phyloP scores from a whole-genome alignment of 2,797 vertebrate genomes.

The Pseudochromis fuscus region DNA sequence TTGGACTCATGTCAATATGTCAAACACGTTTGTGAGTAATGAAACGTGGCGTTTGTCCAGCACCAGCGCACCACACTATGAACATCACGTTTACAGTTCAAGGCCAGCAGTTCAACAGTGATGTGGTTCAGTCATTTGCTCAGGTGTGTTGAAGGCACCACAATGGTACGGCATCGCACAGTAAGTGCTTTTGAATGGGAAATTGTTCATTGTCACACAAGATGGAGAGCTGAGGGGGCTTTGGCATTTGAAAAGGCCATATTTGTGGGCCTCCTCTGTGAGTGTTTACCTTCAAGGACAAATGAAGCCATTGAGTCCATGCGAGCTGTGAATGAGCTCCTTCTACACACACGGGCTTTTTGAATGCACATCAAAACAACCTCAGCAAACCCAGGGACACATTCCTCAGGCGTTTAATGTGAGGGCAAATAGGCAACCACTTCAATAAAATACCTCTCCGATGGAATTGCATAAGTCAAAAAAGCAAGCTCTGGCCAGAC shows the following conservation, averaged over 20 bases:
- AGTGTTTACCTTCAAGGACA: slow-evolving; percentile 87
- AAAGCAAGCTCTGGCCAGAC: slow-evolving; percentile 32
- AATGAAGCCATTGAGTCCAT: slow-evolving; percentile 85
- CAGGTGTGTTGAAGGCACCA: slow-evolving; percentile 78
- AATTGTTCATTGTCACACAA: slow-evolving; percentile 85
- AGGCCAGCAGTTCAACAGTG: slow-evolving; percentile 56
- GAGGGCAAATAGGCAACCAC: slow-evolving; percentile 85
- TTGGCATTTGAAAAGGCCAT: slow-evolving; percentile 82
- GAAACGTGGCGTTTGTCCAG: slow-evolving; percentile 11
- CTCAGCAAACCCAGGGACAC: slow-evolving; percentile 83
- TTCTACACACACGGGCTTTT: slow-evolving; percentile 83
- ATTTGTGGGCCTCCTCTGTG: slow-evolving; percentile 83
- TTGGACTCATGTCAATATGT: slow-evolving; percentile 42
- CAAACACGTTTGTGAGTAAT: slow-evolving; percentile 38
- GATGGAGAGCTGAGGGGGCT: slow-evolving; percentile 79
- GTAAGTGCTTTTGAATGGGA: slow-evolving; percentile 83
- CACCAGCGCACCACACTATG: slow-evolving; percentile 15
- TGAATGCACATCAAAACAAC: slow-evolving; percentile 86
- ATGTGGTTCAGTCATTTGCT: slow-evolving; percentile 75
- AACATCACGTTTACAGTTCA: slow-evolving; percentile 69
- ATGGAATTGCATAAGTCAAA: slow-evolving; percentile 81
- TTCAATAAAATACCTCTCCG: slow-evolving; percentile 86
- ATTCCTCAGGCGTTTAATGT: slow-evolving; percentile 85
- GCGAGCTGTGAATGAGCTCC: slow-evolving; percentile 85
- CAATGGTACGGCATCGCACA: slow-evolving; percentile 76